Base-by-base conservation (phyloP, 2,113 vertebrate species). In the Rostratula benghalensis region DNA sequence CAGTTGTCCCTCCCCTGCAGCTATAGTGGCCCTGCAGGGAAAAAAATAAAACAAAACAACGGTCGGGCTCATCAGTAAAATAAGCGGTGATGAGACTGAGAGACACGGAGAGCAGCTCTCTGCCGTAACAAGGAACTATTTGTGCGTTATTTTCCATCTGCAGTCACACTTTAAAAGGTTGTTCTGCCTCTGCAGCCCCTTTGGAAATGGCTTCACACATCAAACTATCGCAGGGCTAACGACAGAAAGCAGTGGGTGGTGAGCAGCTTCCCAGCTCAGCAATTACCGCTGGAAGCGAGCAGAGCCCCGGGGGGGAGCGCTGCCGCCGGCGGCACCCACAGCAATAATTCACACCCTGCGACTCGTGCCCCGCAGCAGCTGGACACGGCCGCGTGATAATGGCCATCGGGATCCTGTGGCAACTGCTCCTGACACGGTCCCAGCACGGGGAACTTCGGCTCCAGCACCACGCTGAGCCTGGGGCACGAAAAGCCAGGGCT, bases 161-260 rank as follows among this genome's bases (percentile, higher is more conserved):
- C 95, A 93, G 75, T 85, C 93, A 87, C 95, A 92, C 95, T 87
- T 94, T 87, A 87, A 91, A 95, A 96, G 92, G 83, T 68, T 88
- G 83, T 43, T 95, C 96, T 93, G 84, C 76, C 71, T 87, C 87
- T 70, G 85, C 90, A 73, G 87, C 89, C 89, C 76, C 91, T 96
- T 91, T 1, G 39, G 93, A 95, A 94, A 93, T 1, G 11, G 95
- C 82, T 95, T 94, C 85, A 70, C 95, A 94, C 92, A 88, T 96
- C 84, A 67, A 57, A 83, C 37, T 39, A 68, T 68, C 10, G 39
- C 90, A 50, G 77, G 90, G 94, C 9, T 87, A 93, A 74, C 67
- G 91, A 82, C 89, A 75, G 85, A 61, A 64, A 94, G 95, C 93
- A 79, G 94, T 20, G 70, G 85, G 94, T 45, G 92, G 85, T 18